Evolutionary conservation across 2,113 vertebrate species (phyloP).

Genomic region (Eulacestoma nigropectus): DNA sequence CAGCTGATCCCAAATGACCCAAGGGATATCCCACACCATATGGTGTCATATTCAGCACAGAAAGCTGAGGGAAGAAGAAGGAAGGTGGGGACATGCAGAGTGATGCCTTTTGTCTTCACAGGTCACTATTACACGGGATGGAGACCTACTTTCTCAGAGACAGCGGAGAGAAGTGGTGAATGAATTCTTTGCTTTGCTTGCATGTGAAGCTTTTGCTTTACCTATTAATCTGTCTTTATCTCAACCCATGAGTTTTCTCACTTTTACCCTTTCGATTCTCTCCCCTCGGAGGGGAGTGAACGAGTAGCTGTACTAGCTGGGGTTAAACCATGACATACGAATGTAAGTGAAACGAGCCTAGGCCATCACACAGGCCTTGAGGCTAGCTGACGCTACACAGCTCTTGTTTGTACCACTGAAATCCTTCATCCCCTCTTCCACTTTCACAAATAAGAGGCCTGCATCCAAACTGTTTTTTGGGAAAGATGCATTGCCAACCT

Average conservation of each 20-base stretch:
- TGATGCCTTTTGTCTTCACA: background rate
- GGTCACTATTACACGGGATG: accelerated
- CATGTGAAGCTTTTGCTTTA: background rate
- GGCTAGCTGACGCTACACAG: background rate
- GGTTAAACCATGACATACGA: background rate
- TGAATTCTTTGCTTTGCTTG: background rate
- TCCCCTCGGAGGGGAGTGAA: background rate
- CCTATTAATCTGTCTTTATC: background rate
- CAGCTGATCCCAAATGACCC: background rate
- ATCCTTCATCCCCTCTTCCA: background rate
- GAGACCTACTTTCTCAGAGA: background rate
- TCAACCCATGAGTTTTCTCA: background rate
- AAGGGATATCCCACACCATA: background rate
- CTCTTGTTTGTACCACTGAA: background rate
- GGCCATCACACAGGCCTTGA: background rate
- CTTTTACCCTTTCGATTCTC: background rate
- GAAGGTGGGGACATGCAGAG: accelerated
- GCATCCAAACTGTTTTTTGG: background rate
- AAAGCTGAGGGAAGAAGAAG: background rate
- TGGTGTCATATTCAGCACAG: background rate
- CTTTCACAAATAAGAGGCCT: background rate
- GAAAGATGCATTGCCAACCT: background rate
- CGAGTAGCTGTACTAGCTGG: accelerated
- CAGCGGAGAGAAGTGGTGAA: background rate
- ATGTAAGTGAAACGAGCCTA: background rate